Evolutionary conservation across 2,797 vertebrate genomes (phyloP), one percentile per base, ranked within the genome.

Genomic region (Anomalospiza imberbis): DNA sequence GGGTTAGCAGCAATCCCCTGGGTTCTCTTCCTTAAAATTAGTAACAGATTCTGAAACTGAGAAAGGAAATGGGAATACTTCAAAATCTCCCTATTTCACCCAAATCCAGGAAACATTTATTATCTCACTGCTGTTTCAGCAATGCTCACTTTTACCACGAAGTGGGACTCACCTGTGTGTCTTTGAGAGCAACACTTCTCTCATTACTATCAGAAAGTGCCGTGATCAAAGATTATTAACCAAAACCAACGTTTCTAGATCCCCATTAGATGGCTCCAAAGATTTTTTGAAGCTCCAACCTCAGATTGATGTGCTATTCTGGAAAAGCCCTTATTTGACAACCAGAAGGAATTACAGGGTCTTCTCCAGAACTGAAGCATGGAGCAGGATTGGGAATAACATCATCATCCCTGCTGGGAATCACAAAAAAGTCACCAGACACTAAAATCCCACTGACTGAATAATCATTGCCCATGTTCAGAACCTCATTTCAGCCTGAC

Each of bases 181-280:
- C 73, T 53, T 18, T n/a, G 48, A 67, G 32, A 79, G 45, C 48
- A 66, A 72, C 21, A 28, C 17, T n/a, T 92, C 38, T 29, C 66
- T 53, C 51, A 36, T 58, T 45, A 44, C 17, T 4, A 2, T 10
- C 55, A 81, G 22, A 26, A 81, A 86, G 38, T 18, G 13, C 45
- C 2, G 3, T 7, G 48, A 84, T 31, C 29, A 14, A 73, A 60
- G 53, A 60, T n/a, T 40, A 75, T 45, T 21, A 20, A 68, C 70
- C 34, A 73, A 80, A 85, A 50, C 24, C 25, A 42, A 28, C 4
- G 2, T 22, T 91, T 84, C 50, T 28, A 20, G 24, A 45, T 70
- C 72, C 72, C 75, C 85, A 88, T 92, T 88, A 94, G 89, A 85
- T 83, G 82, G 91, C 85, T 96, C 88, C 79, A 91, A 81, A 94